Conservation (phyloP, 2,113 vertebrate genomes). For the Petromus typicus region DNA sequence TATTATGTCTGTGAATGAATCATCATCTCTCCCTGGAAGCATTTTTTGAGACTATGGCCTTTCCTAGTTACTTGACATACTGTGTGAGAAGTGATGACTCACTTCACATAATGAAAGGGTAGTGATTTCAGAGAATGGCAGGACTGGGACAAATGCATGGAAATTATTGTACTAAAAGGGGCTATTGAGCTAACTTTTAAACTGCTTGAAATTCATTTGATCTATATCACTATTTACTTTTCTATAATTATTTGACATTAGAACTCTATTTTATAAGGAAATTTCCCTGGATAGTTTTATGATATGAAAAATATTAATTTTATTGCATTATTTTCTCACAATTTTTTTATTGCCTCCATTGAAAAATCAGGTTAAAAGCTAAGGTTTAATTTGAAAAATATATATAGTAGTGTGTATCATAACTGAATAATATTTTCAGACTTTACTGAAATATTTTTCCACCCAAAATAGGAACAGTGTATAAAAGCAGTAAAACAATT, state of each 20-base stretch:
- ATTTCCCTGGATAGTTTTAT: constrained; percentile 79
- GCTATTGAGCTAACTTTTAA: constrained; percentile 80
- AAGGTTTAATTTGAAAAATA: neutral
- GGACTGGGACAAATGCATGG: constrained; percentile 62
- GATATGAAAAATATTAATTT: constrained; percentile 81
- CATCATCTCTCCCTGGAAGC: constrained; percentile 58
- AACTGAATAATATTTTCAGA: neutral
- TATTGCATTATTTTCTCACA: constrained; percentile 62
- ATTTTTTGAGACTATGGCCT: constrained; percentile 66
- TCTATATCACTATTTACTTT: constrained; percentile 82
- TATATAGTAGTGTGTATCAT: neutral
- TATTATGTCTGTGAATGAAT: constrained; percentile 9
- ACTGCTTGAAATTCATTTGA: constrained; percentile 82
- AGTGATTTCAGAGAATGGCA: constrained; percentile 82
- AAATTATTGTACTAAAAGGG: constrained; percentile 76
- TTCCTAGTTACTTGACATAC: constrained; percentile 79
- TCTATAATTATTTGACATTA: constrained; percentile 75
- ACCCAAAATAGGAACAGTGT: neutral
- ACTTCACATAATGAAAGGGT: constrained; percentile 78
- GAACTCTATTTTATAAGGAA: constrained; percentile 68
- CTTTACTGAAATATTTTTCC: neutral
- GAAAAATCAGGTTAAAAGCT: constrained; percentile 34
- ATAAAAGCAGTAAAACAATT: neutral
- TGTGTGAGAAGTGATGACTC: constrained; percentile 77
- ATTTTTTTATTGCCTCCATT: constrained; percentile 8